Conservation (phyloP, 2,113 vertebrate genomes). For the Lophotis ruficrista region DNA sequence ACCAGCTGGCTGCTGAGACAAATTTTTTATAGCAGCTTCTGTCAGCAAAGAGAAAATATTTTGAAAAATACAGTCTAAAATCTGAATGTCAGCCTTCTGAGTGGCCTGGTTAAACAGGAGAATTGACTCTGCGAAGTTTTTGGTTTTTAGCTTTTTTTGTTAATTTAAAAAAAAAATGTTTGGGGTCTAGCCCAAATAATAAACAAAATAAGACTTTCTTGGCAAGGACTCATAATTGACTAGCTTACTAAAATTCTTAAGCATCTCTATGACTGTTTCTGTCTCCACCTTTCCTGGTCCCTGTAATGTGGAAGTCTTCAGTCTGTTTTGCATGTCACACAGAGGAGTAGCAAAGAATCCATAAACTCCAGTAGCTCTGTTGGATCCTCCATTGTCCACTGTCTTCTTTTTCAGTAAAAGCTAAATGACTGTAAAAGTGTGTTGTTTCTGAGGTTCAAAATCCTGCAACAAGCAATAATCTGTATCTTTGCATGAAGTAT, state of each 20-base stretch:
- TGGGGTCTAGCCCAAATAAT: constrained; percentile 21
- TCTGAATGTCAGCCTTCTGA: constrained; percentile 12
- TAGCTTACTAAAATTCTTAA: constrained; percentile 6
- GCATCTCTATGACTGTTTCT: neutral
- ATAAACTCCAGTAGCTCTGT: neutral
- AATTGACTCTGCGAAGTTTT: constrained; percentile 3
- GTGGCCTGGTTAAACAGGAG: constrained; percentile 9
- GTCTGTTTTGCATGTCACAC: neutral
- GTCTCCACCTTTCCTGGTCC: neutral
- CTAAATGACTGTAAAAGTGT: neutral
- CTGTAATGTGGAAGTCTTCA: neutral
- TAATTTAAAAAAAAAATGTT: neutral
- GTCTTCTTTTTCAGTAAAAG: neutral
- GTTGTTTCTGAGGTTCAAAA: neutral
- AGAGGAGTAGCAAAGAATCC: neutral
- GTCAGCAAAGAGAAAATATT: constrained; percentile 52
- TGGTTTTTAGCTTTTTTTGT: neutral
- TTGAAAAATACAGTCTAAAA: constrained; percentile 46
- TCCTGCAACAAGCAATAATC: neutral
- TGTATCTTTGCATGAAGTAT: neutral
- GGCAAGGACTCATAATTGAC: neutral
- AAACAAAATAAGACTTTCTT: constrained; percentile 27
- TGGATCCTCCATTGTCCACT: neutral
- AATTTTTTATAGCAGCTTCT: constrained; percentile 46
- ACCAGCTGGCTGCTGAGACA: constrained; percentile 11